phyloP scores from a whole-genome alignment of 2,113 vertebrate species.

The mouse (Mus musculus) region GRCm39 chr7:37003001-37003500 shows the following conservation, averaged over 20 bases:
- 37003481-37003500: background rate
- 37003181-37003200: background rate
- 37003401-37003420: no score
- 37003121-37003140: background rate
- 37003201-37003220: background rate
- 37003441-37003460: background rate
- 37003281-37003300: background rate
- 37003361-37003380: background rate
- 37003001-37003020: background rate
- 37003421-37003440: no score
- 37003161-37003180: background rate
- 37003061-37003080: accelerated
- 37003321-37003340: background rate
- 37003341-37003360: background rate
- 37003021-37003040: background rate
- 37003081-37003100: background rate
- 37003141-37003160: accelerated
- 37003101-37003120: background rate
- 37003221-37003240: accelerated
- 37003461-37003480: background rate
- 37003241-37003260: background rate
- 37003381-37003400: no score
- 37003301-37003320: background rate
- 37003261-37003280: background rate
- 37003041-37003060: background rate